Conservation (phyloP, 2,888 invertebrate species). For the Eupithecia tripunctaria region DNA sequence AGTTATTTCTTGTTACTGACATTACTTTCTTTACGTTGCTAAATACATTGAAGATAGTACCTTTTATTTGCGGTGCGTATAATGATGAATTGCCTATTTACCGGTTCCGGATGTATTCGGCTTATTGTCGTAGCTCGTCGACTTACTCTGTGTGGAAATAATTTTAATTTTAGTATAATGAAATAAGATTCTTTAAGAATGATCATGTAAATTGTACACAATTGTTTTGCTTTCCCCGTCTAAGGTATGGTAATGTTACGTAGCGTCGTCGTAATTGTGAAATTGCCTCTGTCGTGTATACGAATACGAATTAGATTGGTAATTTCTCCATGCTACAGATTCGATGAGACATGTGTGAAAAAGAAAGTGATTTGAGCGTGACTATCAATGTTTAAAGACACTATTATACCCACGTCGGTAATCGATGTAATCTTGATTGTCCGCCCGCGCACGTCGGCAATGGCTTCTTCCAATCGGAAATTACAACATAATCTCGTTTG, state of each 20-base stretch:
- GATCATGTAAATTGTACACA: slow-evolving; percentile 44
- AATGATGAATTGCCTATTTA: neutral
- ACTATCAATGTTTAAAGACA: slow-evolving; percentile 51
- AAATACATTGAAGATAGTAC: slow-evolving; percentile 3
- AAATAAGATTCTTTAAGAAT: too few relatives aligned
- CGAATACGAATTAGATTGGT: slow-evolving; percentile 75
- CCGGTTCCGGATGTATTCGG: slow-evolving; percentile 13
- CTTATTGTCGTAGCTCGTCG: slow-evolving; percentile 35
- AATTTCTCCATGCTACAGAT: slow-evolving; percentile 77
- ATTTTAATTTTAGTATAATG: too few relatives aligned
- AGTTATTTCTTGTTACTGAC: slow-evolving; percentile 25
- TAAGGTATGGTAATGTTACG: slow-evolving; percentile 62
- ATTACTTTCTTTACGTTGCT: slow-evolving; percentile 29
- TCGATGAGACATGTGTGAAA: slow-evolving; percentile 65
- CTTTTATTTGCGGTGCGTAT: slow-evolving; percentile 6
- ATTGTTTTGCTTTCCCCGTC: slow-evolving; percentile 59
- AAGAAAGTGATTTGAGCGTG: slow-evolving; percentile 69
- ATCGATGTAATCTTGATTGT: slow-evolving; percentile 20
- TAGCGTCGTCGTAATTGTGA: slow-evolving; percentile 62
- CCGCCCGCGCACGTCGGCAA: slow-evolving; percentile 13
- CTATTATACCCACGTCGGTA: slow-evolving; percentile 41
- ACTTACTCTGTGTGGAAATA: slow-evolving; percentile 45
- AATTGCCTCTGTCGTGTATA: slow-evolving; percentile 64
- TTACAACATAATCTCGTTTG: slow-evolving; percentile 8
- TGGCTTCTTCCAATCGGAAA: slow-evolving; percentile 23